Base-by-base conservation (phyloP, 1,140 invertebrate species). In the Lasioglossum baleicum region DNA sequence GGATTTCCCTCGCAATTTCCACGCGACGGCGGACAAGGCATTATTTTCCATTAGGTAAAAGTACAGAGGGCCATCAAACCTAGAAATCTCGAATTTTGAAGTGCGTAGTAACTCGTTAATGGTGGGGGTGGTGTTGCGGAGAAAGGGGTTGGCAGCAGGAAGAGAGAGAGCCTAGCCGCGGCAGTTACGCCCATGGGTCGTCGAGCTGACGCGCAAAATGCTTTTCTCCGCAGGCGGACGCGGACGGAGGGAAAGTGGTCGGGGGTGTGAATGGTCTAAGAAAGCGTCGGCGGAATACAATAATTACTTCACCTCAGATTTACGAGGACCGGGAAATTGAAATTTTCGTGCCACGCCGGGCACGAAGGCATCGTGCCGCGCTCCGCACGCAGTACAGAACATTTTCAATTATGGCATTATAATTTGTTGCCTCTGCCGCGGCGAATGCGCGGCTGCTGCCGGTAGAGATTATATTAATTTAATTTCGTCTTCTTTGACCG, bases 221-320 rank as follows among this genome's bases (percentile, higher is more conserved):
- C 84, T 86, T 89, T 85, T 82, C 89, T 87, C 89, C 84, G 82
- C 85, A 63, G 44, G 73, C 42, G 75, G 56, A 20, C 53, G 35
- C 44, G 26, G 22, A 22, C 40, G 58, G 70, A 20, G 53, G 35
- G 17, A 22, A 48, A 51, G 22, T 7, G 7, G 69, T 22, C 40
- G 68, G 81, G 85, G 87, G 90, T 89, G 88, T 90, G 88, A 91
- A 91, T 91, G 88, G 87, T 90, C 88, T 89, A 90, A 90, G 90
- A 92, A 92, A 91, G 86, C 91, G 86, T 86, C 86, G 88, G 88
- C 83, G 90, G 89, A 92, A 92, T 92, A 93, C 91, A 92, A 92
- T 93, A 93, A 92, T 93, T 92, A 93, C 91, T 92, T 91, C 88
- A 90, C 87, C 88, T 91, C 90, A 91, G 91, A 92, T 92, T 92